These are phyloP conservation scores for Phasia obesa DNA, from an alignment of 2,888 invertebrate genomes.

Conservation along the genomic window DNA sequence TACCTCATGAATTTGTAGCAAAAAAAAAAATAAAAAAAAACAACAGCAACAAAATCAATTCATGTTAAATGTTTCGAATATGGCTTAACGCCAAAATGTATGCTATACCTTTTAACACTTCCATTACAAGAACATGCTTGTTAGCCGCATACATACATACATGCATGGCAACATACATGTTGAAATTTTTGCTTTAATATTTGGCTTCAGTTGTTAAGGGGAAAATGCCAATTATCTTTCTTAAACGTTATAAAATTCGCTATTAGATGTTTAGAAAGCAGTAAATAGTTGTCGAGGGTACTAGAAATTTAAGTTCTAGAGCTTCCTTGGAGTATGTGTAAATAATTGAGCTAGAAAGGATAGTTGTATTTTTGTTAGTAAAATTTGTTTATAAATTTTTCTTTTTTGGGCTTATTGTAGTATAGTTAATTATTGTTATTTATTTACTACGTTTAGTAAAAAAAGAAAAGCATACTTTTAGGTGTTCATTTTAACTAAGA, in stretches of 20 bases:
- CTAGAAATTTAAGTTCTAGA: conserved; percentile 5
- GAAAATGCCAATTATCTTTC: conserved; percentile 59
- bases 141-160: not conserved
- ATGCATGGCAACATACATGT: not conserved
- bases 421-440: too few relatives aligned
- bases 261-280: conserved; percentile 18
- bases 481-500: too few relatives aligned
- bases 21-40: too few relatives aligned
- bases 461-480: too few relatives aligned
- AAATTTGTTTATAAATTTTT: too few relatives aligned
- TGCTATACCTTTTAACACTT: conserved; percentile 24
- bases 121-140: not conserved
- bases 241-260: conserved; percentile 3
- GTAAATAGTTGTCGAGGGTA: conserved; percentile 16
- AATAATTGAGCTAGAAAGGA: too few relatives aligned
- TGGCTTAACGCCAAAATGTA: conserved; percentile 65
- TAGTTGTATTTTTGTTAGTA: too few relatives aligned
- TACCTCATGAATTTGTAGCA: conserved; percentile 19
- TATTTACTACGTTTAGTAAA: too few relatives aligned
- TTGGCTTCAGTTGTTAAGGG: conserved; percentile 31
- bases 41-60: conserved; percentile 54
- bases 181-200: not conserved
- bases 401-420: too few relatives aligned
- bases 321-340: not conserved
- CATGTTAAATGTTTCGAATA: conserved; percentile 55